Evolutionary conservation across 2,888 invertebrate species (phyloP), one percentile per base, ranked within the genome.

Genomic region (Caenorhabditis afra): DNA sequence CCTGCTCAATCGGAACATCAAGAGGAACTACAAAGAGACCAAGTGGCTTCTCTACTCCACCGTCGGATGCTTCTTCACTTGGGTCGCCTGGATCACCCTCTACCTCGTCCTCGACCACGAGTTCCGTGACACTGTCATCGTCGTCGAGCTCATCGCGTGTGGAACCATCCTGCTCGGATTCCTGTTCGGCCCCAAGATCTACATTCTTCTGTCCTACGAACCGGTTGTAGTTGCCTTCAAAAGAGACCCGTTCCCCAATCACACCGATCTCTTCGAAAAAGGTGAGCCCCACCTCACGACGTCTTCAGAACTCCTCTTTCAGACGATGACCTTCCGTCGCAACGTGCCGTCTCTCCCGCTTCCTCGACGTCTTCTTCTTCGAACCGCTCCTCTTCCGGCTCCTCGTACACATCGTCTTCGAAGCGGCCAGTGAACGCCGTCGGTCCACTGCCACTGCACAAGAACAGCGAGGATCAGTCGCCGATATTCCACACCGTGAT

Each of bases 21-120:
- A 88, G 71, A 83, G 90, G 37, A 90, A 90, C 75, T 90, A 90
- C 79, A 89, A 90, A 84, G 90, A 90, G 77, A 87, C 90, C 41
- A 89, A 89, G 55, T 89, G 89, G 89, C 75, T 90, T 35, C 84
- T 89, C 76, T 82, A 86, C 49, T 85, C 89, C 10, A 84, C 87
- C 8, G 76, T 87, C 16, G 71, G 81, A 16, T 87, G 87, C 49
- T 75, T 84, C 20, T 73, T 86, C 14, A 80, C 86, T 18, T 87
- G 88, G 86, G 59, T 82, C 10, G 75, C 79, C 18, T 89, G 89
- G 88, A 74, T 85, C 37, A 79, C 81, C 8, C 74, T 80, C n/a
- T 87, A 86, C 55, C 62, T 85, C 20, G 52, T 79, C n/a, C 70
- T 86, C 23, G 79, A 81, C 10, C 62, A 71, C 55, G 78, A 81